Evolutionary conservation across 1,140 invertebrate genomes (phyloP), one percentile per base, ranked within the genome.

Genomic region (Cherax quadricarinatus): DNA sequence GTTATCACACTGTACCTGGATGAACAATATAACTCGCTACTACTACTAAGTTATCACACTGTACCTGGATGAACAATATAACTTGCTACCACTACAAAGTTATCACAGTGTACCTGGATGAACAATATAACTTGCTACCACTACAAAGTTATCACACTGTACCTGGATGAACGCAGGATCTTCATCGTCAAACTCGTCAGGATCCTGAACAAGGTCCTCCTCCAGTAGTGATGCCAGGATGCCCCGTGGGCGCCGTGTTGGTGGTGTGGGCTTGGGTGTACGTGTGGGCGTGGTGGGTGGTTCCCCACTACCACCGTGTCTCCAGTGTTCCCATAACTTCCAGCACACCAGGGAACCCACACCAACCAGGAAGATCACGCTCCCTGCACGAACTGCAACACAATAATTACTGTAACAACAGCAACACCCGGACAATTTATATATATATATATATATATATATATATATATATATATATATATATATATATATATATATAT

Each of bases 341-440:
- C 94, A 95, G 87, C 94, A 95, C 51, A 94, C 93, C n/a, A 94
- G 93, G 12, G 94, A 94, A 12, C 94, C 94, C 73, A 95, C 94
- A n/a, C 94, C 94, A 79, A 95, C 94, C 30, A 95, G 90, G 79
- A 95, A 93, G 16, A 95, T 93, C 4, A 95, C 91, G 60, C 94
- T 94, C 66, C 94, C 94, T 10, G 94, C 94, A 75, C 94, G 94
- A 78, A 95, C 94, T 95, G 93, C 7, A 94, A 93, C 73, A 18
- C 21, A 60, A 60, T 16, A 60, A 73, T n/a, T n/a, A n/a, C n/a
- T n/a, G n/a, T 49, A 57, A 60, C 16, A 66, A 66, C 62, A 18
- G 6, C 18, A 66, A 66, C 62, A 66, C 18, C n/a, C n/a, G n/a
- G n/a, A n/a, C n/a, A n/a, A n/a, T n/a, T n/a, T n/a, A n/a, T n/a